Percentiles rank a stretch among this genome's conserved stretches.
These are phyloP conservation scores for Limnodromus scolopaceus DNA, from an alignment of 2,797 vertebrate genomes.

Conservation along the genomic window DNA sequence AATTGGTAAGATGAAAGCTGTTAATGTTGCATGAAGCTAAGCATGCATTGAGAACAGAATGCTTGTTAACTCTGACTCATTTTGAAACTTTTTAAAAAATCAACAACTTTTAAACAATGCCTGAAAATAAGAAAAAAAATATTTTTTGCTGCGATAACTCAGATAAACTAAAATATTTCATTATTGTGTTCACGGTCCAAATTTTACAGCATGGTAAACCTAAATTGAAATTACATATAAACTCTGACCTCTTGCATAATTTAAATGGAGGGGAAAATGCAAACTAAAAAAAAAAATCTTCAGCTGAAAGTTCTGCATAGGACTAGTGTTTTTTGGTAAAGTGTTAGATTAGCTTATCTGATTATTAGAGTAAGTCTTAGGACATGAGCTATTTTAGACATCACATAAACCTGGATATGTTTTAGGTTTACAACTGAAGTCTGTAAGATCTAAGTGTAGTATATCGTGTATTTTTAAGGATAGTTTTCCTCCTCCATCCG, in stretches of 20 bases:
- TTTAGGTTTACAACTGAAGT: background rate
- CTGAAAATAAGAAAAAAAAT: background rate
- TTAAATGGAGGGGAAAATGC: constrained; percentile 20
- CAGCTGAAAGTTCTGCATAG: background rate
- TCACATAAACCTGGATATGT: background rate
- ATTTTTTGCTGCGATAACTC: background rate
- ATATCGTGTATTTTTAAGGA: background rate
- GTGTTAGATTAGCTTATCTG: background rate
- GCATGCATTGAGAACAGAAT: background rate
- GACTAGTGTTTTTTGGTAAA: background rate
- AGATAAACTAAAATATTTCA: background rate
- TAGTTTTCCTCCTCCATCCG: background rate
- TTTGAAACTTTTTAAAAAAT: background rate
- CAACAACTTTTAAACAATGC: background rate
- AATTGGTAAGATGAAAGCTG: background rate
- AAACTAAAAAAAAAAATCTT: background rate
- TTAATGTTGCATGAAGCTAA: background rate
- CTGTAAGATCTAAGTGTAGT: background rate
- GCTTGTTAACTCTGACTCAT: background rate
- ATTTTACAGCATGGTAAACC: background rate
- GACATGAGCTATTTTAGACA: background rate
- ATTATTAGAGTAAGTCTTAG: background rate
- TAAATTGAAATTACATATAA: background rate
- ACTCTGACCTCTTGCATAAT: constrained; percentile 1
- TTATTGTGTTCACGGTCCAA: background rate